Evolutionary conservation across 2,113 vertebrate species (phyloP), one percentile per base, ranked within the genome.

Genomic region (Ceratotherium simum): DNA sequence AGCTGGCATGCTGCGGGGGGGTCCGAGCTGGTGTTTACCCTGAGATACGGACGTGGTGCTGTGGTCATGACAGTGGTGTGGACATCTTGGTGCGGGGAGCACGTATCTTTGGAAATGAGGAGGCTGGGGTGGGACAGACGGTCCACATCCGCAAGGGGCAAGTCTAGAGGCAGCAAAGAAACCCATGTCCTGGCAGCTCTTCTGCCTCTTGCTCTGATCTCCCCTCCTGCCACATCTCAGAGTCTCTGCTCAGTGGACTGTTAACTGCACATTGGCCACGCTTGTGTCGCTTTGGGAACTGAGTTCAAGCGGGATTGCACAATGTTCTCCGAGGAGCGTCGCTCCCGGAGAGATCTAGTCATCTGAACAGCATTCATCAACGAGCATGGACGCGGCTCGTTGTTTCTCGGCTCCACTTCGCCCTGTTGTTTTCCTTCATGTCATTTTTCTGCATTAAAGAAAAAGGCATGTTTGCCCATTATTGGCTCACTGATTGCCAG

Each of bases 261-360:
- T 6, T 42, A 1, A 46, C 0, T 2, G 4, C 18, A 1, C 2
- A 1, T 4, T 4, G 1, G 21, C 25, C 6, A 1, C 8, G 0
- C 3, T 0, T 3, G 5, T 3, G 6, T 14, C 46, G 16, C 33
- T n/a, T 8, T 8, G 33, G 33, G 51, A 54, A 54, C 3, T 13
- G 14, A 16, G 51, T 4, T 54, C 51, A 3, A 13, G 51, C 14
- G 14, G 51, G 51, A 54, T 16, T 14, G 51, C 51, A 54, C 51
- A 4, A 14, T 13, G 51, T 3, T 54, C 51, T 14, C 51, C 51
- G 12, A 16, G 51, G 51, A 54, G 51, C 14, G 51, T 54, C 51
- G 51, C 51, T 54, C 51, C 12, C 10, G 42, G 42, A 54, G 51
- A 54, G 13, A 54, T 54, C 51, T 54, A 16, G 14, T 54, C 13